Evolutionary conservation across 2,888 invertebrate species (phyloP).

Genomic region (Seladonia tumulorum): DNA sequence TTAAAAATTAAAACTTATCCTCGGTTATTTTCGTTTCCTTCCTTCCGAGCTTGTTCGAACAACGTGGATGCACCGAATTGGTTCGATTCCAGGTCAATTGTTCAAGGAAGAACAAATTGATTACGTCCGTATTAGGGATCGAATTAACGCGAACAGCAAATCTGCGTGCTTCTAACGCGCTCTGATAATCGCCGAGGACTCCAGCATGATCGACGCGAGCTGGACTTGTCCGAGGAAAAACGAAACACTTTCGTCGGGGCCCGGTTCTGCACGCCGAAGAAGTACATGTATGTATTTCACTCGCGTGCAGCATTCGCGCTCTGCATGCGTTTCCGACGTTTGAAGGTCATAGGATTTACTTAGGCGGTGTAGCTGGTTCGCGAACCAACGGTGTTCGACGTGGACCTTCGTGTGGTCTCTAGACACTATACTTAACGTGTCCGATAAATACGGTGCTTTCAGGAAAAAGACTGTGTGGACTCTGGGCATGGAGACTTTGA

Average conservation of each 20-base stretch:
- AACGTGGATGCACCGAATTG: not conserved
- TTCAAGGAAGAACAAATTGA: not conserved
- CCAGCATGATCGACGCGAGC: not conserved
- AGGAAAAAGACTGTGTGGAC: not conserved
- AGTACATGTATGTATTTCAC: not conserved
- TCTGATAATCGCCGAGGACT: not conserved
- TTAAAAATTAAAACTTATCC: no score
- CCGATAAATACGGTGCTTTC: not conserved
- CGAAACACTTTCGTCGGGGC: conserved; percentile 7
- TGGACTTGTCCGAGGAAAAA: not conserved
- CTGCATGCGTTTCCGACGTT: conserved; percentile 16
- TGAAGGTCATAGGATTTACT: not conserved
- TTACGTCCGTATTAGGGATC: no score
- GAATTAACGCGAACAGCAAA: not conserved
- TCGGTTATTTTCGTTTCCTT: not conserved
- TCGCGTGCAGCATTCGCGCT: conserved; percentile 6
- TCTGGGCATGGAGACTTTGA: not conserved
- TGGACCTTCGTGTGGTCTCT: not conserved
- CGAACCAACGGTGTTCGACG: not conserved
- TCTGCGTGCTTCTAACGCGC: not conserved
- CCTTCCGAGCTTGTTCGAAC: not conserved
- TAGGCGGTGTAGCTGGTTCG: not conserved
- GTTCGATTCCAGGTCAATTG: not conserved
- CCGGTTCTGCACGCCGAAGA: not conserved
- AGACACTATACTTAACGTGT: not conserved